Evolutionary conservation across 2,888 invertebrate species (phyloP).

Genomic region (Marasmarcha lunaedactyla): DNA sequence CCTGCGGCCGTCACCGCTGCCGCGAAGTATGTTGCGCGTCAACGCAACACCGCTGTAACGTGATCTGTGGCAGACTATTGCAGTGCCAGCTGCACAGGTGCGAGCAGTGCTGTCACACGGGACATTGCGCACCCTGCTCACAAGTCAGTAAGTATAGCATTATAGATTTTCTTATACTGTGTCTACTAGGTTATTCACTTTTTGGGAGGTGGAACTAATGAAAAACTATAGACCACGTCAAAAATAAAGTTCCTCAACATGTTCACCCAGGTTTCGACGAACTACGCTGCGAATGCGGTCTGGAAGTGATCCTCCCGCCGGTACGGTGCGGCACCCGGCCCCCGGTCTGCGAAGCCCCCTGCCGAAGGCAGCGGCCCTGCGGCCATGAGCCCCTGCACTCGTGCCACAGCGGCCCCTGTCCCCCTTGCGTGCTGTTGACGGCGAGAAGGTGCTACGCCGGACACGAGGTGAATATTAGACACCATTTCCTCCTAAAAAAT

Average conservation of each 20-base stretch:
- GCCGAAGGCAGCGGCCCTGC: slow-evolving; percentile 82
- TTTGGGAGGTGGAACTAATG: no score
- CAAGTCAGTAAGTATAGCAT: slow-evolving; percentile 72
- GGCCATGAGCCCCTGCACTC: slow-evolving; percentile 80
- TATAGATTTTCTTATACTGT: neutral
- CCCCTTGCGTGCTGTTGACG: slow-evolving; percentile 83
- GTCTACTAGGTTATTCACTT: no score
- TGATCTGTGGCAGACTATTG: slow-evolving; percentile 84
- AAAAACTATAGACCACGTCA: no score
- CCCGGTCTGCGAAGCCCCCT: slow-evolving; percentile 83
- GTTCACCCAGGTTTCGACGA: slow-evolving; percentile 85
- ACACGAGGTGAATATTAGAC: slow-evolving; percentile 78
- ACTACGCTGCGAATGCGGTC: slow-evolving; percentile 91
- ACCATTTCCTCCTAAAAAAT: no score
- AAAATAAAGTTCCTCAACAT: no score
- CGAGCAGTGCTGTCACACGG: slow-evolving; percentile 89
- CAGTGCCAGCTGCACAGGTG: slow-evolving; percentile 92
- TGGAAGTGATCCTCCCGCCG: slow-evolving; percentile 88
- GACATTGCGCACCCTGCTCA: slow-evolving; percentile 83
- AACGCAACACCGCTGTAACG: slow-evolving; percentile 84
- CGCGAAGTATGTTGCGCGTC: slow-evolving; percentile 90
- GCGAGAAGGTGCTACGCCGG: slow-evolving; percentile 85
- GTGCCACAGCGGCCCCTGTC: slow-evolving; percentile 76
- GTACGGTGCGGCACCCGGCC: slow-evolving; percentile 91
- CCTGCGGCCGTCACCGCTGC: slow-evolving; percentile 92